These are phyloP conservation scores for Pogonomyrmex californicus DNA, from an alignment of 1,140 invertebrate genomes.

Conservation along the genomic window DNA sequence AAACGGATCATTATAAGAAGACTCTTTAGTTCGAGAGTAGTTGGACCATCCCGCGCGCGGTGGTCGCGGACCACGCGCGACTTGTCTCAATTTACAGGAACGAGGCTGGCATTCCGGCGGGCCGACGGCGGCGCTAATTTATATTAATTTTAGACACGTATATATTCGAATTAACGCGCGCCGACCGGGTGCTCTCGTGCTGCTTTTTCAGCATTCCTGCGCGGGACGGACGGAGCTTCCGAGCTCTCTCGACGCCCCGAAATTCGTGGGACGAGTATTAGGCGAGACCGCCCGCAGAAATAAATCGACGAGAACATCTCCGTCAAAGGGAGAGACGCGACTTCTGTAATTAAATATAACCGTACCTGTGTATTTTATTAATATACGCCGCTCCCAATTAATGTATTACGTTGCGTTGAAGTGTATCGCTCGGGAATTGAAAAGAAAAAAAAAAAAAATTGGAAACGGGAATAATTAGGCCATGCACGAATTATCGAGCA, in stretches of 20 bases:
- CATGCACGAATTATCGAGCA: not conserved
- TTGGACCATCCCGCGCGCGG: conserved; percentile 12
- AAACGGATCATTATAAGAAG: conserved; percentile 17
- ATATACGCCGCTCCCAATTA: conserved; percentile 2
- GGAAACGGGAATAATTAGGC: not conserved
- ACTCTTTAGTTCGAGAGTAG: conserved; percentile 30
- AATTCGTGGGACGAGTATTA: conserved; percentile 42
- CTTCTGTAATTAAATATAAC: conserved; percentile 10
- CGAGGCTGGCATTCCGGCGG: conserved; percentile 66
- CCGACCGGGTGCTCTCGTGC: conserved; percentile 8
- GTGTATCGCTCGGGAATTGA: not conserved
- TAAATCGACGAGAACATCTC: conserved; percentile 16
- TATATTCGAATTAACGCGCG: conserved; percentile 69
- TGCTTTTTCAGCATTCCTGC: conserved; percentile 62
- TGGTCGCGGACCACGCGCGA: conserved; percentile 52
- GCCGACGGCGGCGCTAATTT: conserved; percentile 68
- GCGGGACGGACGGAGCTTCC: not conserved
- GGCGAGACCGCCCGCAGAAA: conserved; percentile 34
- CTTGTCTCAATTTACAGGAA: conserved; percentile 75
- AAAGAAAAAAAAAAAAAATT: not conserved
- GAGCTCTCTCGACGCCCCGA: conserved; percentile 37
- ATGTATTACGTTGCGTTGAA: not conserved
- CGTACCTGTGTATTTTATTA: conserved; percentile 17
- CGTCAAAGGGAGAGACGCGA: conserved; percentile 15
- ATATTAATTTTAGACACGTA: conserved; percentile 74